A percentile compares a stretch with the other conserved stretches of the same genome.
Conservation (phyloP, 2,888 invertebrate species). For the Drosophila paucipuncta region DNA sequence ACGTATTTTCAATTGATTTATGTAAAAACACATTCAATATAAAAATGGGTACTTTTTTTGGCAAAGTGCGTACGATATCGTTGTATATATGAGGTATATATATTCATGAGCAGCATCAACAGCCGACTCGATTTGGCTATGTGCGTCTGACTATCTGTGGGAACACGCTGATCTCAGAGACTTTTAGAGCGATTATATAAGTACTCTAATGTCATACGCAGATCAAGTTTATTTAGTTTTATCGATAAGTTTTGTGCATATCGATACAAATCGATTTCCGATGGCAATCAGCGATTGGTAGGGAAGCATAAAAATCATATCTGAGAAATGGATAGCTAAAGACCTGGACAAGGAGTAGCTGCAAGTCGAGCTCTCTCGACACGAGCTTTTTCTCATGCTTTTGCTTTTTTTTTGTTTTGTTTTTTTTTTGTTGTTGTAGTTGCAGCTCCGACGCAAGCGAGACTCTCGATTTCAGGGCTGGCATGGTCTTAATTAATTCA, state of each 20-base stretch:
- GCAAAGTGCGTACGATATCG: not conserved
- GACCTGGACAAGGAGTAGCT: not conserved
- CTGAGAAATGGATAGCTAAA: not conserved
- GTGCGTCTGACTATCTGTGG: not conserved
- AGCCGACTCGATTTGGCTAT: not conserved
- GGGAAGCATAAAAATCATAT: not conserved
- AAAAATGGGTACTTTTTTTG: not conserved
- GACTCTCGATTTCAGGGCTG: conserved; percentile 71
- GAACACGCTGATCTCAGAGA: not conserved
- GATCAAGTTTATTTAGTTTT: too few relatives aligned
- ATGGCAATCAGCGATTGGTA: not conserved
- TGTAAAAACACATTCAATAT: not conserved
- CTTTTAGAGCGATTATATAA: not conserved
- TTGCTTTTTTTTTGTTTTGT: not conserved
- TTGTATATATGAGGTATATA: not conserved
- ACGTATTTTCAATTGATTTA: conserved; percentile 2
- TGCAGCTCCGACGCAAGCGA: conserved; percentile 15
- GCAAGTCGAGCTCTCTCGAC: not conserved
- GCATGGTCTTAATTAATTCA: conserved; percentile 61
- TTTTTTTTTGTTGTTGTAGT: not conserved
- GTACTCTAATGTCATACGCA: too few relatives aligned
- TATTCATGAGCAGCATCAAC: not conserved
- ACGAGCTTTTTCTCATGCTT: not conserved
- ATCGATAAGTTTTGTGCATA: not conserved
- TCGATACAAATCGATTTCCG: not conserved